phyloP scores from a whole-genome alignment of 1,140 invertebrate species.

The Chionoecetes opilio region DNA sequence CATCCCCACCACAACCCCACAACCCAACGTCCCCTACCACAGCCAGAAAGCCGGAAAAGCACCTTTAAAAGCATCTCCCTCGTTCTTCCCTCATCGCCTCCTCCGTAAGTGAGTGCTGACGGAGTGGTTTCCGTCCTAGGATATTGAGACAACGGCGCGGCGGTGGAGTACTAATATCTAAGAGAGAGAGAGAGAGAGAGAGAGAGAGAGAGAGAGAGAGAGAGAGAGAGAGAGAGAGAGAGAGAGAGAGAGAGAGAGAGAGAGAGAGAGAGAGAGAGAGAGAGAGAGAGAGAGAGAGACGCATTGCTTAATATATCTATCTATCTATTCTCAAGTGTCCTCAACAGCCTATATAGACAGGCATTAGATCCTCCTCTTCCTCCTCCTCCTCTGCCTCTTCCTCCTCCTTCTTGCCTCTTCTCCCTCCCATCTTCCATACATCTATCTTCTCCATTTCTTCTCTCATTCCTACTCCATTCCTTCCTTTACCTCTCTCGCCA shows the following conservation, averaged over 20 bases:
- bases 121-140: constrained; percentile 14
- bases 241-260: neutral
- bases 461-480: too few species aligned
- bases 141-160: constrained; percentile 15
- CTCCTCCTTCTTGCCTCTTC: too few species aligned
- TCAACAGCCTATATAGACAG: too few species aligned
- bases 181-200: constrained; percentile 22
- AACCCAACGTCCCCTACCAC: neutral
- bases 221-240: constrained; percentile 25
- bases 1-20: neutral
- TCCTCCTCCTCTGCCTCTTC: too few species aligned
- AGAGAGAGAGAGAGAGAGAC: too few species aligned
- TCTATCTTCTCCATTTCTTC: too few species aligned
- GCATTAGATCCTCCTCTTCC: too few species aligned
- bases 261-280: neutral
- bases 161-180: neutral
- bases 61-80: neutral
- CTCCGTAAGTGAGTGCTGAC: constrained; percentile 1
- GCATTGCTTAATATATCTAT: neutral
- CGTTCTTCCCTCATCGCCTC: neutral
- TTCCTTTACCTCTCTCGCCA: too few species aligned
- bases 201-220: constrained; percentile 23
- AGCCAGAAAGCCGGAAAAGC: neutral
- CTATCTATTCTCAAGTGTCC: neutral
- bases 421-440: too few species aligned